phyloP scores from a whole-genome alignment of 1,140 invertebrate genomes.

The Diachasmimorpha longicaudata region DNA sequence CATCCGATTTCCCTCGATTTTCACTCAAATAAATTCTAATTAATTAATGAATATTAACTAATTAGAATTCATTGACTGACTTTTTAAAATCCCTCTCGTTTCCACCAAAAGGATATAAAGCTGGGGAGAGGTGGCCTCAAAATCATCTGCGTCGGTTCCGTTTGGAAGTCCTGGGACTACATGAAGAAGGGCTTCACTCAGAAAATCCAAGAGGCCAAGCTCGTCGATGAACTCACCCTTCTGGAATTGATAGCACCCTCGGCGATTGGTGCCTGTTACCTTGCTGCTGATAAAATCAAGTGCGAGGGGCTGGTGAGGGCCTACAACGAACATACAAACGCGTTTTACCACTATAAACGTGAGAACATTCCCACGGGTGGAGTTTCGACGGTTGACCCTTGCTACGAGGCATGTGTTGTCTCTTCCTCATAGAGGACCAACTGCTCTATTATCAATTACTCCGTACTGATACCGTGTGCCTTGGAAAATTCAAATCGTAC shows the following conservation, averaged over 20 bases:
- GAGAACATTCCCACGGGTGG: conserved; percentile 22
- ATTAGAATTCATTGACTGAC: no score
- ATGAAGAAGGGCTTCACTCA: conserved; percentile 74
- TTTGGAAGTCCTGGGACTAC: conserved; percentile 92
- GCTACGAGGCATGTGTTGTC: not conserved
- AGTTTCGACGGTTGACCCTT: not conserved
- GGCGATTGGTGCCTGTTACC: conserved; percentile 77
- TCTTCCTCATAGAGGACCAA: no score
- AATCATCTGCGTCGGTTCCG: conserved; percentile 92
- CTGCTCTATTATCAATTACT: no score
- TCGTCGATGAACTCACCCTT: conserved; percentile 69
- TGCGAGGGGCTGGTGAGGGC: conserved; percentile 60
- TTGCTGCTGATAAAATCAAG: conserved; percentile 71
- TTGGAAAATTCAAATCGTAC: not conserved
- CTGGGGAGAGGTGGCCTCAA: conserved; percentile 71
- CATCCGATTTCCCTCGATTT: not conserved
- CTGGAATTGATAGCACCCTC: conserved; percentile 69
- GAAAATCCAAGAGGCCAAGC: conserved; percentile 61
- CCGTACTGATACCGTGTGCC: not conserved
- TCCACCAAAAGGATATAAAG: conserved; percentile 57
- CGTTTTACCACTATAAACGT: conserved; percentile 63
- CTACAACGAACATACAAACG: conserved; percentile 62
- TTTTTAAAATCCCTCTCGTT: no score
- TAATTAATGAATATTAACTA: no score
- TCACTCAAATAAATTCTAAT: no score